Evolutionary conservation across 2,888 invertebrate species (phyloP).

Genomic region (Ceriagrion tenellum): DNA sequence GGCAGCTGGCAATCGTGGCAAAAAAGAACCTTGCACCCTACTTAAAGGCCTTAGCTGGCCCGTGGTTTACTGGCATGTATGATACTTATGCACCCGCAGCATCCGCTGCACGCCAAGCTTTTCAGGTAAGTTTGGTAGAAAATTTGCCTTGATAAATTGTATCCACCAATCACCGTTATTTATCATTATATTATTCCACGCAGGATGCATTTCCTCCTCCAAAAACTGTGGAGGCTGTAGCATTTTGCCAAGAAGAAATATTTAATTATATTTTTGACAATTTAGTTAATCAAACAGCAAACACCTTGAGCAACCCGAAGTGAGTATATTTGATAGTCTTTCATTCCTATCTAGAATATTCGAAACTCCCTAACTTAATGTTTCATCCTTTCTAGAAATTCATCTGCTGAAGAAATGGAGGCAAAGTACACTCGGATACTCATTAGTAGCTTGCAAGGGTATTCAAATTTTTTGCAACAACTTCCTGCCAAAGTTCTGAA

Average conservation of each 20-base stretch:
- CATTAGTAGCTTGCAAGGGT: constrained; percentile 83
- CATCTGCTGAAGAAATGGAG: constrained; percentile 84
- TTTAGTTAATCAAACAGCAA: constrained; percentile 82
- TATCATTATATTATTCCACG: constrained; percentile 72
- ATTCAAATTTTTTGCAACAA: constrained; percentile 82
- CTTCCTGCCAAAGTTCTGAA: constrained; percentile 79
- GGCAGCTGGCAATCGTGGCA: constrained; percentile 81
- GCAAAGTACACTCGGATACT: constrained; percentile 85
- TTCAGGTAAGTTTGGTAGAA: constrained; percentile 78
- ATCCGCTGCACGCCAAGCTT: constrained; percentile 84
- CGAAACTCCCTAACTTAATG: background rate
- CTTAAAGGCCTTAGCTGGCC: constrained; percentile 87
- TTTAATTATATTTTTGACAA: constrained; percentile 86
- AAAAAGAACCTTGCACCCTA: constrained; percentile 89
- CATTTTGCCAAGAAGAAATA: constrained; percentile 91
- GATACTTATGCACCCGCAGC: constrained; percentile 93
- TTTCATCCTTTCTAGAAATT: constrained; percentile 76
- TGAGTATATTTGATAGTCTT: constrained; percentile 72
- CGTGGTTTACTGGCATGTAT: constrained; percentile 92
- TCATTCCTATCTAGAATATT: background rate
- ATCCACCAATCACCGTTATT: constrained; percentile 69
- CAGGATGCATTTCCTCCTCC: constrained; percentile 88
- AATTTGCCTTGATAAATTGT: background rate
- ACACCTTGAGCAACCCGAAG: constrained; percentile 80
- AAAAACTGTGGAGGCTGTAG: constrained; percentile 88